These are phyloP conservation scores for Hoplodrina blanda DNA, from an alignment of 2,888 invertebrate genomes.

Conservation along the genomic window DNA sequence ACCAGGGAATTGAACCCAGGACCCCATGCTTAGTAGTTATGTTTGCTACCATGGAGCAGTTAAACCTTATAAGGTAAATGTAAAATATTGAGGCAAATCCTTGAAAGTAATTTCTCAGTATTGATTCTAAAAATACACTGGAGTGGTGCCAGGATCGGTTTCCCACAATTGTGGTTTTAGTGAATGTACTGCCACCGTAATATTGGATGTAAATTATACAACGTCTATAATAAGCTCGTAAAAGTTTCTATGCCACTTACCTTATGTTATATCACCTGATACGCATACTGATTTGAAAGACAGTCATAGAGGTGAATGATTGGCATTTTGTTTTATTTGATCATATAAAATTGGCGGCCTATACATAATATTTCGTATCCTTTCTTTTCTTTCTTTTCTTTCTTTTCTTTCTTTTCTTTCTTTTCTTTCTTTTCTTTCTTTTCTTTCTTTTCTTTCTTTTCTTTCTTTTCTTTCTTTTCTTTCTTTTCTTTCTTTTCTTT, in stretches of 20 bases:
- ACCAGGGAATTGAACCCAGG: no score
- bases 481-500: no score
- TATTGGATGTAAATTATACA: slow-evolving; percentile 40
- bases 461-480: no score
- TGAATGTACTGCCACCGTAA: slow-evolving; percentile 30
- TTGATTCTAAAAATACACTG: slow-evolving; percentile 49
- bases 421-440: no score
- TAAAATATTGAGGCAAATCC: slow-evolving; percentile 15
- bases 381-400: no score
- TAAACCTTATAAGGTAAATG: not conserved
- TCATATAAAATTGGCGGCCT: no score
- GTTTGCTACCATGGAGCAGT: not conserved
- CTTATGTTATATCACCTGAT: not conserved
- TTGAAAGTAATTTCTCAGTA: slow-evolving; percentile 35
- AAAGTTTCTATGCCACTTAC: slow-evolving; percentile 9
- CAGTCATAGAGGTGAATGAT: not conserved
- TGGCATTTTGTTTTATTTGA: not conserved
- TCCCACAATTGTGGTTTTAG: slow-evolving; percentile 58
- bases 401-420: no score
- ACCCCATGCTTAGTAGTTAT: no score
- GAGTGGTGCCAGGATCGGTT: slow-evolving; percentile 51
- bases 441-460: no score
- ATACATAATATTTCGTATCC: no score
- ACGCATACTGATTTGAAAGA: slow-evolving; percentile 14
- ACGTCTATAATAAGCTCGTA: slow-evolving; percentile 19